These are phyloP conservation scores for Otus sunia DNA, from an alignment of 2,113 vertebrate species.

Conservation along the genomic window DNA sequence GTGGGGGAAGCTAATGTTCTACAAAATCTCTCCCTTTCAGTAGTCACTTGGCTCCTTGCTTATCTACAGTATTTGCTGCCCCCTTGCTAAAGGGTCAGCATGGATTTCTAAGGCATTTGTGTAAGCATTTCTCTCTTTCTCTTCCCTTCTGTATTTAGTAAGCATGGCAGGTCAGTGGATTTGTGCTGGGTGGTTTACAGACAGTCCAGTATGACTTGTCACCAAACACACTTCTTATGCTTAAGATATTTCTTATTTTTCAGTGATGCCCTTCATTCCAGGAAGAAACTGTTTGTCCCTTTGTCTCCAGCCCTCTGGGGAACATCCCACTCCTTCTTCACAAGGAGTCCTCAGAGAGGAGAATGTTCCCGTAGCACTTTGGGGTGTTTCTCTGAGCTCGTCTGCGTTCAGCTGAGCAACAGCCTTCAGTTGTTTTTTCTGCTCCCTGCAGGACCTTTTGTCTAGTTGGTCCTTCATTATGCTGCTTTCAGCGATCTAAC, in stretches of 20 bases:
- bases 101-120: neutral
- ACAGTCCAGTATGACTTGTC: accelerated
- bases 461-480: neutral
- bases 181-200: neutral
- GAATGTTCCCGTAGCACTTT: neutral
- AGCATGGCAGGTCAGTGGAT: accelerated
- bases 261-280: neutral
- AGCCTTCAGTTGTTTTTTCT: neutral
- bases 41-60: neutral
- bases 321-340: neutral
- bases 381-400: neutral
- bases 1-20: neutral
- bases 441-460: neutral
- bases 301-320: neutral
- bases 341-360: neutral
- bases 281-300: neutral
- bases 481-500: neutral
- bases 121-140: neutral
- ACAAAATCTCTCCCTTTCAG: neutral
- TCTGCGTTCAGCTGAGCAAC: neutral
- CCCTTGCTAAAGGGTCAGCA: neutral
- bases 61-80: neutral
- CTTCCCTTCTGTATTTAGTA: neutral
- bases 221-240: neutral
- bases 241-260: neutral